phyloP scores from a whole-genome alignment of 2,888 invertebrate genomes.

The Torymus texanus region DNA sequence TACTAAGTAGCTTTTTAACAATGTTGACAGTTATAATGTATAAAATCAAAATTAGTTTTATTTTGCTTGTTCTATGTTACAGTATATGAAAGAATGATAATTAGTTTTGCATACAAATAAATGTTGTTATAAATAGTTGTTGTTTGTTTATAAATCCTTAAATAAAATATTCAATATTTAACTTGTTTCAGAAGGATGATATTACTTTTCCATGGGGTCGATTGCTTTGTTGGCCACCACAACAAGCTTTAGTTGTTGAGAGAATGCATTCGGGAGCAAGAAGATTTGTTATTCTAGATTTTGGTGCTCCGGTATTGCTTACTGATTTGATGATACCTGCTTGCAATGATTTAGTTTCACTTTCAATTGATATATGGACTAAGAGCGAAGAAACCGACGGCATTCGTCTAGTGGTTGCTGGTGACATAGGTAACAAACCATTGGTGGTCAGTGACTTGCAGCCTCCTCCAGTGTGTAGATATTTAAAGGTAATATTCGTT shows the following conservation, averaged over 20 bases:
- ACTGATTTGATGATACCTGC: slow-evolving; percentile 91
- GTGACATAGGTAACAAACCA: slow-evolving; percentile 91
- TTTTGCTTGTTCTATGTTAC: neutral
- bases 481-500: slow-evolving; percentile 82
- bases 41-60: slow-evolving; percentile 8
- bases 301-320: slow-evolving; percentile 89
- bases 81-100: neutral
- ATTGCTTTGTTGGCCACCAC: slow-evolving; percentile 86
- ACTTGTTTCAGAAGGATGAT: slow-evolving; percentile 68
- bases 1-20: no score
- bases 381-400: slow-evolving; percentile 91
- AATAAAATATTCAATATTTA: neutral
- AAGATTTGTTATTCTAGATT: slow-evolving; percentile 94
- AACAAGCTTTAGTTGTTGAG: slow-evolving; percentile 91
- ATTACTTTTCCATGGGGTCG: slow-evolving; percentile 83
- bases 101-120: no score
- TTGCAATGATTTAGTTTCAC: slow-evolving; percentile 87
- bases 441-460: slow-evolving; percentile 92
- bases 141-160: no score
- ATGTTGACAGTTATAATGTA: no score
- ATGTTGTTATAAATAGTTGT: no score
- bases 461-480: slow-evolving; percentile 92
- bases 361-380: slow-evolving; percentile 94
- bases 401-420: slow-evolving; percentile 87
- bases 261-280: slow-evolving; percentile 95